These are phyloP conservation scores for Promerops cafer DNA, from an alignment of 2,113 vertebrate genomes.

Conservation along the genomic window DNA sequence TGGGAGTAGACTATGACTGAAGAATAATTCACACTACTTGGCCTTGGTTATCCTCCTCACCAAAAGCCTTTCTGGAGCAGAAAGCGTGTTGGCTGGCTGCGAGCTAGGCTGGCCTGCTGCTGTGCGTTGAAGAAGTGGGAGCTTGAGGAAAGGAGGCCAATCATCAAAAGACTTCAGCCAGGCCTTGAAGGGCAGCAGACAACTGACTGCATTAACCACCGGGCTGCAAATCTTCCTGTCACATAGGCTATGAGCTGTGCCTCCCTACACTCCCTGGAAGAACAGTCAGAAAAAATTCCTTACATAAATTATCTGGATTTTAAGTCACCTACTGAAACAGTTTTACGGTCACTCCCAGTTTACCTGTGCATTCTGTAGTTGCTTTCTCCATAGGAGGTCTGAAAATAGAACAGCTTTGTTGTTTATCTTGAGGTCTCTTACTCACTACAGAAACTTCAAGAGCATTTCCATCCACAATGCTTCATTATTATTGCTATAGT, in stretches of 20 bases:
- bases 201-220: neutral
- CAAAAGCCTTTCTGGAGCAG: neutral
- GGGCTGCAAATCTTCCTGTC: neutral
- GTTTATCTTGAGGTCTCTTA: neutral
- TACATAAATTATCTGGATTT: neutral
- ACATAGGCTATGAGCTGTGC: neutral
- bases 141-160: neutral
- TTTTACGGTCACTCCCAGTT: neutral
- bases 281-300: neutral
- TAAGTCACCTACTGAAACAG: neutral
- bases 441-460: neutral
- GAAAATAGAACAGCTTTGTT: neutral
- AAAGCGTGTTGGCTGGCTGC: neutral
- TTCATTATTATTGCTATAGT: neutral
- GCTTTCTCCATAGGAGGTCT: neutral
- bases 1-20: neutral
- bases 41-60: neutral
- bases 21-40: neutral
- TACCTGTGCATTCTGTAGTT: neutral
- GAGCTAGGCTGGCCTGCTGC: neutral
- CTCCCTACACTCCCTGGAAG: neutral
- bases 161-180: neutral
- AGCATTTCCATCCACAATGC: neutral
- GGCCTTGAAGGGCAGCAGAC: neutral
- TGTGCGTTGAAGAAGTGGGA: rapidly evolving